A percentile compares a stretch with the other conserved stretches of the same genome.
Conservation (phyloP, 2,113 vertebrate genomes). For the Eidolon helvum region DNA sequence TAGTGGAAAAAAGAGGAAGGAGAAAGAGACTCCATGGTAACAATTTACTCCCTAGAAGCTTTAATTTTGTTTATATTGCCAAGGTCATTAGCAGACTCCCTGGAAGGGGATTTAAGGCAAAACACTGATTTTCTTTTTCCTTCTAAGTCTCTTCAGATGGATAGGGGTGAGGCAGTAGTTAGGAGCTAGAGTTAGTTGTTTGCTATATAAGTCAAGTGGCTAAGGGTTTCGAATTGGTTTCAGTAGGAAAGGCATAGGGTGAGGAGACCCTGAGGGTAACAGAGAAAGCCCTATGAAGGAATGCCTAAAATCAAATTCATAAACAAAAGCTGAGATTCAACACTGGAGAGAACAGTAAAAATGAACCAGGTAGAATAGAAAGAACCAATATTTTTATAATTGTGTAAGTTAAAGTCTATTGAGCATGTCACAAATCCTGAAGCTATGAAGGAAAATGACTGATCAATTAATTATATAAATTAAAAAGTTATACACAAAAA, state of each 20-base stretch:
- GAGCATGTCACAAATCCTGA: neutral
- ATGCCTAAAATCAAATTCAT: neutral
- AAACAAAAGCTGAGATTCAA: neutral
- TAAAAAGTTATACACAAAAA: neutral
- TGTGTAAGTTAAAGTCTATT: neutral
- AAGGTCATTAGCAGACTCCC: neutral
- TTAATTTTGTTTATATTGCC: neutral
- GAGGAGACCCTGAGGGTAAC: neutral
- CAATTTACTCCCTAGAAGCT: neutral
- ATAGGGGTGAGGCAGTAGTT: neutral
- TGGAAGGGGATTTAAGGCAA: neutral
- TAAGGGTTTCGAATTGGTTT: neutral
- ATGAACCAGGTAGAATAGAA: neutral
- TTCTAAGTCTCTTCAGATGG: neutral
- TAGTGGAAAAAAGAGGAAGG: neutral
- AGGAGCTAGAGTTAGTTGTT: neutral
- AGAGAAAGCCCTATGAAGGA: neutral
- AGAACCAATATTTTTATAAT: neutral
- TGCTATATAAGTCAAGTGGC: neutral
- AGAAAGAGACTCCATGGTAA: neutral
- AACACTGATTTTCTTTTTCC: neutral
- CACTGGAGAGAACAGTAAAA: neutral
- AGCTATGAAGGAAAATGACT: neutral
- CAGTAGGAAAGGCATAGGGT: neutral
- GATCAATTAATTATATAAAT: neutral